Base-by-base conservation (phyloP, 2,797 vertebrate genomes). In the Remorina albescens region DNA sequence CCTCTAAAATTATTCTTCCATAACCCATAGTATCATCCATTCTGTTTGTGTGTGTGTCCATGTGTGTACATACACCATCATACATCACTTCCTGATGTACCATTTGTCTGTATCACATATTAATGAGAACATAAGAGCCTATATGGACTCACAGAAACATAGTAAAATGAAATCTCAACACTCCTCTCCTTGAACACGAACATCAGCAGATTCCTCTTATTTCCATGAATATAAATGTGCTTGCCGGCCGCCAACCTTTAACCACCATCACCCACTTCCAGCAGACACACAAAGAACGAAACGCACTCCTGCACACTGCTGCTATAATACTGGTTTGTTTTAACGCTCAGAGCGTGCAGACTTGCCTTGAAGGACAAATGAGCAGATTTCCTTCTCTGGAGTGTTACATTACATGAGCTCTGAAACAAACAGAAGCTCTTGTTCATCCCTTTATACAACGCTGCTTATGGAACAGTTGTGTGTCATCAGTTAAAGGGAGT, bases 201-300 rank as follows among this genome's bases (percentile, higher is more conserved):
- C 64, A 65, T 74, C 66, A 65, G 73, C 76, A 77, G 12, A 67
- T 65, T 65, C 41, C 5, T 5, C 13, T 30, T 55, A 60, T 39
- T 75, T 58, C 36, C 71, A 81, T 81, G 63, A 81, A 81, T 72
- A 75, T 44, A 68, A 69, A 78, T 71, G 62, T 0, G 18, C 63
- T 56, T 23, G 2, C 23, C 1, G 11, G 46, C 19, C 39, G 5
- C 15, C 57, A 55, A 63, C 55, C 71, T 70, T 62, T 62, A 28
- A 71, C 67, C 32, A 1, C 5, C 18, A 39, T 18, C 65, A 37
- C 26, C 34, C 30, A 25, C 32, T 46, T 34, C 7, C 65, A 11
- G 42, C 65, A 44, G 44, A 55, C 19, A 28, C 61, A 63, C 42
- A 25, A 53, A 63, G 44, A 49, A 10, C 39, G 13, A 34, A 34